Conservation (phyloP, 2,888 invertebrate species). For the Apamea anceps region DNA sequence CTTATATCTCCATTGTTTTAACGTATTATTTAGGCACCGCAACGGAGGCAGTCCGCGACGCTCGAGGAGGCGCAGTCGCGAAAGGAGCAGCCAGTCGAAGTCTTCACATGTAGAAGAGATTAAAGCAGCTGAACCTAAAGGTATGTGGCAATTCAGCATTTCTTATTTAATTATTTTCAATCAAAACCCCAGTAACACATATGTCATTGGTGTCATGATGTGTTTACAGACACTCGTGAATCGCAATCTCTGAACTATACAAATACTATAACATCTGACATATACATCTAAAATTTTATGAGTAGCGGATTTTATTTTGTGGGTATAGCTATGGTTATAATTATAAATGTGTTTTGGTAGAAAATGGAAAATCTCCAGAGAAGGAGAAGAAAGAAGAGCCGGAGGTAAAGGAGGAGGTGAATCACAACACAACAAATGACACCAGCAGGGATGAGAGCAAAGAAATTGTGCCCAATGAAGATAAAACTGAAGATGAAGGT, state of each 20-base stretch:
- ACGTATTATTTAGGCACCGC: constrained; percentile 77
- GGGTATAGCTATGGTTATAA: background rate
- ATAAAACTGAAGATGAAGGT: constrained; percentile 78
- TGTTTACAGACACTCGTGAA: background rate
- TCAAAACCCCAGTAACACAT: background rate
- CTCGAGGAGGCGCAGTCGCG: constrained; percentile 78
- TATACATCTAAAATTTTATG: too few species aligned
- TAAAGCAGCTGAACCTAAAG: constrained; percentile 83
- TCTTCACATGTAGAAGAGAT: constrained; percentile 79
- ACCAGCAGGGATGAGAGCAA: constrained; percentile 82
- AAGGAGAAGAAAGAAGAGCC: constrained; percentile 83
- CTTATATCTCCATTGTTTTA: background rate
- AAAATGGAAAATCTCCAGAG: constrained; percentile 87
- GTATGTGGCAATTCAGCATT: constrained; percentile 64
- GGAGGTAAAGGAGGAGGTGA: constrained; percentile 83
- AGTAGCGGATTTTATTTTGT: background rate
- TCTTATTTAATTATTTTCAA: background rate
- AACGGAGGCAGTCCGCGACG: constrained; percentile 87
- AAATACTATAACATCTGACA: background rate
- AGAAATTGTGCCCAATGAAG: constrained; percentile 76
- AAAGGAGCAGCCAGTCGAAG: constrained; percentile 76
- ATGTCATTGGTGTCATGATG: background rate
- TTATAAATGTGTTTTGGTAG: constrained; percentile 63
- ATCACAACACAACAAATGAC: constrained; percentile 75
- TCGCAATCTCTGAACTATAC: background rate